These are phyloP conservation scores for Pelochelys cantorii DNA, from an alignment of 2,797 vertebrate species.

Conservation along the genomic window DNA sequence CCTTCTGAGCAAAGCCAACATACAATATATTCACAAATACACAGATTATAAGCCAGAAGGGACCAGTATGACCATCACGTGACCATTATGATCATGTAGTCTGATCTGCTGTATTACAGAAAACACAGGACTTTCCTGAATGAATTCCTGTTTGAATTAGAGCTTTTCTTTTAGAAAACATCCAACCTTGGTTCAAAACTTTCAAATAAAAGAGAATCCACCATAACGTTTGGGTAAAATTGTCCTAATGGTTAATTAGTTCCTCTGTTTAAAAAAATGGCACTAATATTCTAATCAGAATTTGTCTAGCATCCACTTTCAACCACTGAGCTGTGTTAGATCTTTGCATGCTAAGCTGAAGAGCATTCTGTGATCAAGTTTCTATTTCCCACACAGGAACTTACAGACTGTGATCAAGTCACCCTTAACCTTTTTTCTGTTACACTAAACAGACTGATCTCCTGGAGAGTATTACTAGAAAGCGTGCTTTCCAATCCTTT, in stretches of 20 bases:
- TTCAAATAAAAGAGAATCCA: background rate
- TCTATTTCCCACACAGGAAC: background rate
- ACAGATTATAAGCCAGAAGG: background rate
- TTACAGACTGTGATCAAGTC: background rate
- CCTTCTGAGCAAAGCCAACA: background rate
- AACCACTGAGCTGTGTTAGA: background rate
- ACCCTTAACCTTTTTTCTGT: background rate
- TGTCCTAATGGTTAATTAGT: background rate
- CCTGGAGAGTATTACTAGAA: background rate
- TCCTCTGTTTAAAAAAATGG: background rate
- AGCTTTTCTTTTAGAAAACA: background rate
- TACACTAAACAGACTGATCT: background rate
- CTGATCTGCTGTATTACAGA: background rate
- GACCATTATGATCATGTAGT: background rate
- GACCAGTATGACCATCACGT: background rate
- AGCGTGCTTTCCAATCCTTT: background rate
- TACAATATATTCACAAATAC: background rate
- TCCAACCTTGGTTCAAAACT: background rate
- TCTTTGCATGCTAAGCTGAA: background rate
- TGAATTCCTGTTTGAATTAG: background rate
- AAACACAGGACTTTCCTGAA: background rate
- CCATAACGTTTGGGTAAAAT: background rate
- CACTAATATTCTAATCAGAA: accelerated
- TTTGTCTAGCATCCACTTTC: background rate
- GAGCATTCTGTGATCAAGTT: background rate